These are phyloP conservation scores for Podiceps cristatus DNA, from an alignment of 2,113 vertebrate species.

Conservation along the genomic window DNA sequence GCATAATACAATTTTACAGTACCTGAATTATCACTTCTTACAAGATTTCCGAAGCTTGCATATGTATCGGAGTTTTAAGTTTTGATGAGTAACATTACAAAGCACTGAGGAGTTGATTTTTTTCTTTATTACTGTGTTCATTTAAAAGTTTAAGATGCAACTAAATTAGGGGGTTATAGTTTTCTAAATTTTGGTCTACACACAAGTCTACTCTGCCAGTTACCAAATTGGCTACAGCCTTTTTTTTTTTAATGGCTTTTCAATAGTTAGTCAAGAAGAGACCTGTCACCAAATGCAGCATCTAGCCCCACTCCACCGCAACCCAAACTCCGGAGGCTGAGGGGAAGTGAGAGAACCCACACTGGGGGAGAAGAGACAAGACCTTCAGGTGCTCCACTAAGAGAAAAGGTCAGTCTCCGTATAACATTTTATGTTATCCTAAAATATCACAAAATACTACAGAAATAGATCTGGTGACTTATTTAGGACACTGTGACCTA, in stretches of 20 bases:
- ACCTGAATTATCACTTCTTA: not conserved
- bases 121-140: not conserved
- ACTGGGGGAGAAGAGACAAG: not conserved
- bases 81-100: not conserved
- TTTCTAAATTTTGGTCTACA: not conserved
- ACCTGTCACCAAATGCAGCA: not conserved
- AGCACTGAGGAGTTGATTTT: not conserved
- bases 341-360: not conserved
- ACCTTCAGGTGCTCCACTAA: not conserved
- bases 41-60: not conserved
- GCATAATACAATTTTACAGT: not conserved
- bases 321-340: not conserved
- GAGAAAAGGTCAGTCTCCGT: not conserved
- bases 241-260: not conserved
- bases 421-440: not conserved
- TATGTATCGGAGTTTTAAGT: not conserved
- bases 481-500: conserved; percentile 41
- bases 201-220: not conserved
- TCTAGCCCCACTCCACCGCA: not conserved
- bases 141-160: not conserved
- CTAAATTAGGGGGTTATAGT: not conserved
- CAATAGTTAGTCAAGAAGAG: not conserved
- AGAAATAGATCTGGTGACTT: conserved; percentile 41
- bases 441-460: conserved; percentile 31
- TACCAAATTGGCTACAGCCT: not conserved